Conservation (phyloP, 2,888 invertebrate species). For the Graphium colonna region DNA sequence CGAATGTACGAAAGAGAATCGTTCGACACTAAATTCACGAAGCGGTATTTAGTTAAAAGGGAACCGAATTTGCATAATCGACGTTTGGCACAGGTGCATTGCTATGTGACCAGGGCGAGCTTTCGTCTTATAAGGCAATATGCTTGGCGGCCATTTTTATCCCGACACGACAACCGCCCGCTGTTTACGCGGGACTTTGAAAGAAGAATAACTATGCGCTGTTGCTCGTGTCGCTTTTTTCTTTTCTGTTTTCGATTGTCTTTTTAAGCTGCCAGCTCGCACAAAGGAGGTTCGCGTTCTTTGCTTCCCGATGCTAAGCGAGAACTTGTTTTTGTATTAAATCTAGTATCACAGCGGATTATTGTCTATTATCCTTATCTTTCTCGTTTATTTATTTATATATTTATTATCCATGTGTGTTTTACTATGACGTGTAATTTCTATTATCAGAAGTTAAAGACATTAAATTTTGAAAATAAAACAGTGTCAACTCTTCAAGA, state of each 20-base stretch:
- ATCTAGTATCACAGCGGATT: slow-evolving; percentile 9
- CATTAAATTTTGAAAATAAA: no score
- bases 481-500: no score
- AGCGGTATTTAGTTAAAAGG: slow-evolving; percentile 47
- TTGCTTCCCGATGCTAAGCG: slow-evolving; percentile 1
- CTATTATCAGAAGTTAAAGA: no score
- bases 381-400: background rate
- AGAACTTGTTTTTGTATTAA: slow-evolving; percentile 12
- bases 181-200: slow-evolving; percentile 31
- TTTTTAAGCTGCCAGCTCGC: slow-evolving; percentile 11
- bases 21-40: slow-evolving; percentile 28
- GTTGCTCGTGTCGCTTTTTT: slow-evolving; percentile 16
- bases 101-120: slow-evolving; percentile 60
- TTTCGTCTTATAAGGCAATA: slow-evolving; percentile 67
- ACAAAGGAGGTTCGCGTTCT: background rate
- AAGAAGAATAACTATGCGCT: slow-evolving; percentile 23
- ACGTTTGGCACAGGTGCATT: slow-evolving; percentile 74
- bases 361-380: background rate
- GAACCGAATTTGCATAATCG: slow-evolving; percentile 71
- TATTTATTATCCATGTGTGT: no score
- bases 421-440: no score
- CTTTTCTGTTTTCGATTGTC: background rate
- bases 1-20: slow-evolving; percentile 29
- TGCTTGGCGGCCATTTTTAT: slow-evolving; percentile 59
- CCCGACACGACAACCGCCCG: slow-evolving; percentile 42